These are phyloP conservation scores for Rhynchomys soricoides DNA, from an alignment of 2,113 vertebrate genomes.

Conservation along the genomic window DNA sequence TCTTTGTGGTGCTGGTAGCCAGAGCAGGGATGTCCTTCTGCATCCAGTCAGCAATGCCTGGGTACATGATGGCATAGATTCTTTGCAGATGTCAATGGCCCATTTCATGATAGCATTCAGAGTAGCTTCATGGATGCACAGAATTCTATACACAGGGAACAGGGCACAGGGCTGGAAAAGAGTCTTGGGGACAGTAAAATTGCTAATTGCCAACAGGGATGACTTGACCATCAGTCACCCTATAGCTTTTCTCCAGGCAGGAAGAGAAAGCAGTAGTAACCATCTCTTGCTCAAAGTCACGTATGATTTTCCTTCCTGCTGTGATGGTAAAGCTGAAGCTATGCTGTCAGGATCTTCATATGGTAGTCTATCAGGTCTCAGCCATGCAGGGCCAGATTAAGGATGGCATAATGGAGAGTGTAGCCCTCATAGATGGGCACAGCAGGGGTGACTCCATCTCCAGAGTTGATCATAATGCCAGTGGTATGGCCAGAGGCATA, in stretches of 20 bases:
- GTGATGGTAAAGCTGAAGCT: conserved; percentile 99
- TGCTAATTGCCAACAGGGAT: conserved; percentile 99
- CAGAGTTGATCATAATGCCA: conserved; percentile 99
- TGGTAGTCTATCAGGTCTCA: conserved; percentile 99
- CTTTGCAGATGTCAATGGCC: conserved; percentile 98
- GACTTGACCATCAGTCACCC: conserved; percentile 97
- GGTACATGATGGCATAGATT: conserved; percentile 99
- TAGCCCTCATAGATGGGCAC: conserved; percentile 99
- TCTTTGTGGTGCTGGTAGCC: conserved; percentile 99
- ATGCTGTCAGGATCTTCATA: conserved; percentile 99
- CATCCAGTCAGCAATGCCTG: conserved; percentile 98
- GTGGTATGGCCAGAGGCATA: conserved; percentile 99
- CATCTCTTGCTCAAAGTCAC: conserved; percentile 99
- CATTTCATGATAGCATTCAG: conserved; percentile 99
- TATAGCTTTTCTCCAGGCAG: conserved; percentile 99
- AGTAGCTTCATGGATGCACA: conserved; percentile 98
- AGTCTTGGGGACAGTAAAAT: conserved; percentile 97
- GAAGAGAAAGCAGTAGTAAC: conserved; percentile 95
- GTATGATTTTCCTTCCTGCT: conserved; percentile 97
- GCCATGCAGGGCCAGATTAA: conserved; percentile 99
- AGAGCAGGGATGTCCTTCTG: conserved; percentile 99
- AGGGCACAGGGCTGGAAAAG: conserved; percentile 99
- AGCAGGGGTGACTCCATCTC: conserved; percentile 99
- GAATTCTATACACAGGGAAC: conserved; percentile 99
- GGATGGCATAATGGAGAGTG: conserved; percentile 97